Evolutionary conservation across 2,113 vertebrate species (phyloP), one percentile per base, ranked within the genome.

Genomic region (Lepidothrix coronata): DNA sequence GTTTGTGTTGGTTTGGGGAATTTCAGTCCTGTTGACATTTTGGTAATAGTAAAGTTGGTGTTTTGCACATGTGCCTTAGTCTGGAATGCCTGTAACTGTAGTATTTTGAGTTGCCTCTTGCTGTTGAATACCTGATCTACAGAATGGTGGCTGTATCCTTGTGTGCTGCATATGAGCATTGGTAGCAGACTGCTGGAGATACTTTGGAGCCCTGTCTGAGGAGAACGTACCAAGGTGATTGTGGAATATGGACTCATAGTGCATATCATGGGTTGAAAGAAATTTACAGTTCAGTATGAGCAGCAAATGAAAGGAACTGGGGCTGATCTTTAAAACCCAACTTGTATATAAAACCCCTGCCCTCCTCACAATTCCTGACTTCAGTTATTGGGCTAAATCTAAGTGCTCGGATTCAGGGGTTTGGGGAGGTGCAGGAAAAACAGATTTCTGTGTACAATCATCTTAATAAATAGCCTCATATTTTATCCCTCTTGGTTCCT

Each of bases 111-210:
- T 31, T 33, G 6, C 5, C 74, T 62, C 30, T 35, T 51, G 30
- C 35, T 88, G 15, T 57, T 85, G 59, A 33, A 8, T 44, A 57
- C 9, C 28, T 23, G 52, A 4, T 25, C 66, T 37, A 5, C n/a
- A 9, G 70, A n/a, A 15, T 3, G 22, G 44, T 28, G 49, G 27
- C 70, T 68, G 30, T 49, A 33, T 8, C 16, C 39, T 30, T 66
- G 8, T 33, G 35, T 7, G 6, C 48, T 59, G 51, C 6, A 0
- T 7, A 1, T 46, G 19, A 31, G 5, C 15, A 2, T 0, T 44
- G 57, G 59, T 39, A 74, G 31, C 2, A 3, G 35, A 13, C 6
- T 63, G 48, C 18, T 80, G 39, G 59, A 54, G n/a, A 27, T 41
- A 2, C 37, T 43, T 48, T 46, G 48, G 33, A 37, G 23, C 52